phyloP scores from a whole-genome alignment of 2,888 invertebrate species.

The Syrista parreyssii region DNA sequence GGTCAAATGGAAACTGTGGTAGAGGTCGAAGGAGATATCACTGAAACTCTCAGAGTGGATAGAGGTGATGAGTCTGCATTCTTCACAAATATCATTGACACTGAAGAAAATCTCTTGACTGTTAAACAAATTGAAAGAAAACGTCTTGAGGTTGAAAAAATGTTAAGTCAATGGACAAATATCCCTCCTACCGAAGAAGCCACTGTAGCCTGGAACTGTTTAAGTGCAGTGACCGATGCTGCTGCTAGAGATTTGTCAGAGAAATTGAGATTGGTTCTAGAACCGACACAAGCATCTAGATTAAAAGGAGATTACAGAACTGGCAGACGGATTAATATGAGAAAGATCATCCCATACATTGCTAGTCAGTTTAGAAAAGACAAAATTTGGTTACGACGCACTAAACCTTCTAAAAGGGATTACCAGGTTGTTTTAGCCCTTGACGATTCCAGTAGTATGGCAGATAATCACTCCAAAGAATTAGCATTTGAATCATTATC shows the following conservation, averaged over 20 bases:
- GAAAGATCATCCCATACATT: constrained; percentile 97
- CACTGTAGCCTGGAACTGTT: constrained; percentile 72
- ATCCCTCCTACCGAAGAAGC: constrained; percentile 66
- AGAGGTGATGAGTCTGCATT: constrained; percentile 81
- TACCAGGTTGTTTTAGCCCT: constrained; percentile 97
- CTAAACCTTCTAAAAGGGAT: constrained; percentile 93
- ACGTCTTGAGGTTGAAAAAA: constrained; percentile 51
- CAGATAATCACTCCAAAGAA: constrained; percentile 89
- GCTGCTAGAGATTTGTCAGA: constrained; percentile 91
- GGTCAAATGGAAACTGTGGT: constrained; percentile 69
- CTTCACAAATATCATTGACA: constrained; percentile 72
- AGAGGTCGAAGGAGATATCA: constrained; percentile 81
- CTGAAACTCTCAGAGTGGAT: constrained; percentile 74
- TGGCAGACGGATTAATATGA: constrained; percentile 97
- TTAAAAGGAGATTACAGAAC: constrained; percentile 96
- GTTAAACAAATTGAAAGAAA: constrained; percentile 35
- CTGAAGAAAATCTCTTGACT: constrained; percentile 19
- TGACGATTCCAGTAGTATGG: constrained; percentile 94
- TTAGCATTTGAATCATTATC: constrained; percentile 96
- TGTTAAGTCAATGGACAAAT: constrained; percentile 53
- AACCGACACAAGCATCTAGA: constrained; percentile 93
- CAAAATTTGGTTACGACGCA: constrained; percentile 97
- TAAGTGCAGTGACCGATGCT: constrained; percentile 71
- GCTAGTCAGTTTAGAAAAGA: constrained; percentile 99
- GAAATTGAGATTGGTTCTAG: constrained; percentile 91